Base-by-base conservation (phyloP, 2,113 vertebrate genomes). In the Tetrax tetrax region DNA sequence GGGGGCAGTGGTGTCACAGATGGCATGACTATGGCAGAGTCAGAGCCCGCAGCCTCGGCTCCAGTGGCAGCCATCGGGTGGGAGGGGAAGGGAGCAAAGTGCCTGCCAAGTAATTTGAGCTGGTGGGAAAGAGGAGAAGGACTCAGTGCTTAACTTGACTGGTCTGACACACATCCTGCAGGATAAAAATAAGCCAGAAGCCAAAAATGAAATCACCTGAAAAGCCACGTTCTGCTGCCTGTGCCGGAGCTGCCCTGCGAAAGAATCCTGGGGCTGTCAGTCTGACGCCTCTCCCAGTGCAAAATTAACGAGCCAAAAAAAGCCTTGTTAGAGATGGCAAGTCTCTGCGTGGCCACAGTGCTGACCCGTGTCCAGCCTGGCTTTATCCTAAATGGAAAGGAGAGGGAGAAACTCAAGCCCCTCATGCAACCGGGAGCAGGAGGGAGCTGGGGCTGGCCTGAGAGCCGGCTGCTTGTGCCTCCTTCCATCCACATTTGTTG, bases 351-450 rank as follows among this genome's bases (percentile, higher is more conserved):
- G 3, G 35, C 57, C 47, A 1, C 4, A 2, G 68, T 4, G 2
- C 41, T 23, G 75, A 2, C 47, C 64, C 1, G 2, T 3, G 4
- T 75, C 15, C 61, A 75, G 43, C 75, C 37, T 3, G 4, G 43
- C 23, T 78, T 78, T 20, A 20, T 50, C 43, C 37, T 12, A 7
- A 59, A 22, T 1, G 14, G 65, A 54, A 54, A 56, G 43, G 59
- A 24, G 37, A 25, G 41, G n/a, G 28, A 28, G 35, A 54, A 17
- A 4, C 5, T 72, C 4, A 10, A 77, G 59, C 16, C 22, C 12
- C 47, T 16, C 0, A 1, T 0, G 8, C 75, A 84, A 28, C 29
- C 1, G 0, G 3, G 17, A 57, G 29, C 13, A 6, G 70, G 78
- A 45, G 25, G 35, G 35, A 69, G 57, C 60, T 48, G 77, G 45